A percentile compares a stretch with the other conserved stretches of the same genome.
phyloP scores from a whole-genome alignment of 2,888 invertebrate genomes.

The Caenorhabditis sinica region DNA sequence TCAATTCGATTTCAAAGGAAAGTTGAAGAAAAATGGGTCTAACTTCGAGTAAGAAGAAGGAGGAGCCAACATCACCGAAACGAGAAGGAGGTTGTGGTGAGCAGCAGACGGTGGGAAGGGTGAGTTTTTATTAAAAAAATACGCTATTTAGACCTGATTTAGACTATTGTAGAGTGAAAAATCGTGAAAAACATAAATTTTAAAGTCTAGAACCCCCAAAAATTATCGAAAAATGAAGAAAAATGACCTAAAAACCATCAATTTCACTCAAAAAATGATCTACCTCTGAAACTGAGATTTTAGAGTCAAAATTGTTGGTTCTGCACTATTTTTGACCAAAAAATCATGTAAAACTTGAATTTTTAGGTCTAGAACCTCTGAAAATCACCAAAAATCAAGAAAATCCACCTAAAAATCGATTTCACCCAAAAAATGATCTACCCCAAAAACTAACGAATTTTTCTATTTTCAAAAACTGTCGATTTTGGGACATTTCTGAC shows the following conservation, averaged over 20 bases:
- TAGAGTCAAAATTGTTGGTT: too few species aligned
- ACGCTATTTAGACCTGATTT: background rate
- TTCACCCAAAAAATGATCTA: too few species aligned
- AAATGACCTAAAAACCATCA: too few species aligned
- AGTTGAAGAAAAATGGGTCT: conserved; percentile 44
- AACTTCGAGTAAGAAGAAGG: conserved; percentile 48
- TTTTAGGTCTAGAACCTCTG: background rate
- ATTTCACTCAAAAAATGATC: too few species aligned
- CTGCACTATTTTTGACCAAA: too few species aligned
- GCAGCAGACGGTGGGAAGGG: conserved; percentile 35
- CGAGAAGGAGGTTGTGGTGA: too few species aligned
- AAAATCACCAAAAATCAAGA: background rate
- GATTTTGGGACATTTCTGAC: too few species aligned
- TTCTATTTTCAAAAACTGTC: background rate
- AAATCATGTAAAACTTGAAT: too few species aligned
- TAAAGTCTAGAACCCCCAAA: background rate
- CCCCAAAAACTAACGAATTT: background rate
- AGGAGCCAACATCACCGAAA: conserved; percentile 8
- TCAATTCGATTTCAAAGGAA: background rate
- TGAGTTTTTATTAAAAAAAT: conserved; percentile 5
- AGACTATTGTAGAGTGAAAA: background rate
- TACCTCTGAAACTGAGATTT: too few species aligned
- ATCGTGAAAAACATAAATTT: background rate
- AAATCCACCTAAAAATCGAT: background rate
- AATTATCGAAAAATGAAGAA: background rate